phyloP scores from a whole-genome alignment of 2,888 invertebrate species.

The Sphaeridia pumilis region DNA sequence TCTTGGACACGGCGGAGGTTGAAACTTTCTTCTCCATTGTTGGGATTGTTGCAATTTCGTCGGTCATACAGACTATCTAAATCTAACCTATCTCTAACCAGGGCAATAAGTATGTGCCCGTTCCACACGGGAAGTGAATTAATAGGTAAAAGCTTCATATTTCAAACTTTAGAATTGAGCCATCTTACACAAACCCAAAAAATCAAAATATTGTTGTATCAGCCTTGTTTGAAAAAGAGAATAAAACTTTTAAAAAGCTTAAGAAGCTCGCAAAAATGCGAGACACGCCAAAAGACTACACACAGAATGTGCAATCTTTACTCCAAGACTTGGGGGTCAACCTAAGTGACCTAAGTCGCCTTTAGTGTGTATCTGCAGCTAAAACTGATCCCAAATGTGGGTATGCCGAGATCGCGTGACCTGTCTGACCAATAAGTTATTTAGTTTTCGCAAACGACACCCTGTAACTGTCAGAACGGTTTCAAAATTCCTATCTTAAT shows the following conservation, averaged over 20 bases:
- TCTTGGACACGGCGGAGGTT: constrained; percentile 21
- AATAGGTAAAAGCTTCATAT: constrained; percentile 31
- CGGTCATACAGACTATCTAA: constrained; percentile 24
- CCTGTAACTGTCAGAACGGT: no score
- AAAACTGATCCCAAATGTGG: no score
- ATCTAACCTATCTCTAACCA: no score
- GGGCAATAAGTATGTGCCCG: constrained; percentile 28
- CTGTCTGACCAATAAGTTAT: no score
- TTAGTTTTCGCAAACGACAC: no score
- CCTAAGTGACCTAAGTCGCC: no score
- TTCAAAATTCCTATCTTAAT: no score
- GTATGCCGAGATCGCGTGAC: no score
- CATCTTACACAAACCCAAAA: constrained; percentile 29
- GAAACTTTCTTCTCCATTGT: constrained; percentile 34
- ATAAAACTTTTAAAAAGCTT: constrained; percentile 3
- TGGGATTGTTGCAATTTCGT: constrained; percentile 28
- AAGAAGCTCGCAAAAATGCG: constrained; percentile 14
- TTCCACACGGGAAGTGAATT: constrained; percentile 32
- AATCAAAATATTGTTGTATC: constrained; percentile 14
- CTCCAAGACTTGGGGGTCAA: no score
- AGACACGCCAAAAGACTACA: constrained; percentile 3
- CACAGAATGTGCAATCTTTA: constrained; percentile 9
- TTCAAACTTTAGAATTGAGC: constrained; percentile 35
- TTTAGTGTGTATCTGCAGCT: no score
- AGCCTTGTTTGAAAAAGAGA: not conserved